phyloP scores from a whole-genome alignment of 2,113 vertebrate genomes.

The Cairina moschata region DNA sequence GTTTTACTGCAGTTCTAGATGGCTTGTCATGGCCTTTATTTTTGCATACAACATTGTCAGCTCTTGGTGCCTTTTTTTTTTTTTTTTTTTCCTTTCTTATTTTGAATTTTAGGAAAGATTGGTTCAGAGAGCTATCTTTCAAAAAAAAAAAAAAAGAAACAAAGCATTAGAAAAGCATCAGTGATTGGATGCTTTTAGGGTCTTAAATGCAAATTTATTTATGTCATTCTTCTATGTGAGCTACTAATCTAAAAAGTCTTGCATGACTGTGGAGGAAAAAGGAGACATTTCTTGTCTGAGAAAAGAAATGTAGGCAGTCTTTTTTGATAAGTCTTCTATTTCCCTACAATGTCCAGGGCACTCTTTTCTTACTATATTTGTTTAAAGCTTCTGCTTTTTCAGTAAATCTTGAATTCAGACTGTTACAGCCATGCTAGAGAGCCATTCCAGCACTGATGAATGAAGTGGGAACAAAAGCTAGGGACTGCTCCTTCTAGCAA shows the following conservation, averaged over 20 bases:
- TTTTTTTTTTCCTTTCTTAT: background rate
- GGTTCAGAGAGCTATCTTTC: background rate
- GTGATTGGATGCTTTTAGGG: background rate
- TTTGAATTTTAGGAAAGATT: background rate
- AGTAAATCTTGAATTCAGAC: background rate
- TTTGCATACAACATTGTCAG: background rate
- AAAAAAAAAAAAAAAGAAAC: background rate
- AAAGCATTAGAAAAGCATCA: too few species aligned
- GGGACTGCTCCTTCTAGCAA: background rate
- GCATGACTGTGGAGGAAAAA: background rate
- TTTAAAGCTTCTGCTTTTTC: background rate
- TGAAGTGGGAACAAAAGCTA: background rate
- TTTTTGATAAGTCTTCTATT: accelerated
- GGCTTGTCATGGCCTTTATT: background rate
- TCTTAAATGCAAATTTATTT: background rate
- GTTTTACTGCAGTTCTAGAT: background rate
- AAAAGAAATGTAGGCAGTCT: background rate
- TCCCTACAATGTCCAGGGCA: accelerated
- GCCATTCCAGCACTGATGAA: background rate
- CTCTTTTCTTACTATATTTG: background rate
- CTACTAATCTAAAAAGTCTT: background rate
- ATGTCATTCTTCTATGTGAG: background rate
- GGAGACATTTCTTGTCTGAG: background rate
- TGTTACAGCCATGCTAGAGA: background rate
- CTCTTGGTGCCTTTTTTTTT: background rate